Conservation (phyloP, 2,113 vertebrate species). For the Etheostoma spectabile region DNA sequence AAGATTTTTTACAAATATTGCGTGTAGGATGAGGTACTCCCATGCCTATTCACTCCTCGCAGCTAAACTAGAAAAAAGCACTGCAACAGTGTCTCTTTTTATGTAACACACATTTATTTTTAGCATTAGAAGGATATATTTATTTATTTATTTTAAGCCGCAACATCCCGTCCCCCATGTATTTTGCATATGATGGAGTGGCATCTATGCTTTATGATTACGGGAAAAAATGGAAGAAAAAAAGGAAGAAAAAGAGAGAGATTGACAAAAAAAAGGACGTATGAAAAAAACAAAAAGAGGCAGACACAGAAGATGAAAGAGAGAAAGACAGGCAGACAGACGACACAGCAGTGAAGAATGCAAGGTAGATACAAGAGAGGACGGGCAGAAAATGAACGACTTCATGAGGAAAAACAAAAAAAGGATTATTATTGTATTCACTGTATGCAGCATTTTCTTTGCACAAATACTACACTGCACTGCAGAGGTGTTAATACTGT, state of each 20-base stretch:
- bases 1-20: background rate
- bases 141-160: slow-evolving; percentile 58
- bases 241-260: slow-evolving; percentile 1
- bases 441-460: slow-evolving; percentile 18
- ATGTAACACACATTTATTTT: slow-evolving; percentile 69
- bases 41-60: slow-evolving; percentile 5
- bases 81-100: slow-evolving; percentile 45
- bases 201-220: slow-evolving; percentile 50
- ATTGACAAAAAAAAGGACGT: background rate
- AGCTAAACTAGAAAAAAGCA: slow-evolving; percentile 23
- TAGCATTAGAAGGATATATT: slow-evolving; percentile 49
- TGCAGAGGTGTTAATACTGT: slow-evolving; percentile 8
- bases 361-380: slow-evolving; percentile 4
- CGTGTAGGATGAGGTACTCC: background rate
- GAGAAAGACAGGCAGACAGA: slow-evolving; percentile 7
- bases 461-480: slow-evolving; percentile 10
- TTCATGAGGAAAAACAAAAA: slow-evolving; percentile 16
- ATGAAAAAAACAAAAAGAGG: background rate
- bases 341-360: slow-evolving; percentile 1
- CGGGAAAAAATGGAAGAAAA: background rate
- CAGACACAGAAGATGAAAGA: slow-evolving; percentile 14
- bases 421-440: slow-evolving; percentile 22
- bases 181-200: slow-evolving; percentile 58
- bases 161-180: slow-evolving; percentile 42
- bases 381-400: slow-evolving; percentile 14